Evolutionary conservation across 2,888 invertebrate species (phyloP), one percentile per base, ranked within the genome.

Genomic region (Drosophila mercatorum): DNA sequence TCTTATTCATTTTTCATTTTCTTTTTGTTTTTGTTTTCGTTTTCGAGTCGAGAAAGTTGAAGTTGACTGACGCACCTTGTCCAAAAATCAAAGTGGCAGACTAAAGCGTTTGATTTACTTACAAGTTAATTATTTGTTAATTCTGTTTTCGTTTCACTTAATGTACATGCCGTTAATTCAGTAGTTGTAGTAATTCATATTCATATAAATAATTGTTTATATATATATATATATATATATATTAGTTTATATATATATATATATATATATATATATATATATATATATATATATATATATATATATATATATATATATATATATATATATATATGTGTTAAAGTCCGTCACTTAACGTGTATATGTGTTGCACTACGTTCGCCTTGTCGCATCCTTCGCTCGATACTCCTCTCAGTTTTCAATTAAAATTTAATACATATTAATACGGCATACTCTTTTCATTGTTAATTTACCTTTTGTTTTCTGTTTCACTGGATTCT

Each of bases 71-170:
- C 89, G 79, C 83, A 84, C 83, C 81, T 84, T 84, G 89, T 89
- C 89, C 87, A 89, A 84, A 84, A 84, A 89, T 84, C 87, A 84
- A 87, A 89, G 83, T 89, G 89, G 87, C 89, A 83, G 83, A 88
- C 89, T 83, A 83, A 83, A 83, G 83, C 83, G 84, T 86, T 83
- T 85, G 86, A 80, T 85, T 85, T 85, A 82, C 83, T 83, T 85
- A 88, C 57, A 61, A 81, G 68, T 79, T 75, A 78, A 85, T 80
- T 80, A 64, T 73, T 70, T 76, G 66, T 55, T 81, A 80, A 77
- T 75, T 74, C 76, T 68, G 69, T 87, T 63, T 72, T 67, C 52
- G 28, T 72, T 72, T 70, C 65, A 79, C 85, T 89, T 88, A 86
- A 85, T 82, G 68, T 89, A 86, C 80, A 89, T 81, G 78, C 76